Evolutionary conservation across 1,140 invertebrate genomes (phyloP), one percentile per base, ranked within the genome.

Genomic region (Drosophila mojavensis): DNA sequence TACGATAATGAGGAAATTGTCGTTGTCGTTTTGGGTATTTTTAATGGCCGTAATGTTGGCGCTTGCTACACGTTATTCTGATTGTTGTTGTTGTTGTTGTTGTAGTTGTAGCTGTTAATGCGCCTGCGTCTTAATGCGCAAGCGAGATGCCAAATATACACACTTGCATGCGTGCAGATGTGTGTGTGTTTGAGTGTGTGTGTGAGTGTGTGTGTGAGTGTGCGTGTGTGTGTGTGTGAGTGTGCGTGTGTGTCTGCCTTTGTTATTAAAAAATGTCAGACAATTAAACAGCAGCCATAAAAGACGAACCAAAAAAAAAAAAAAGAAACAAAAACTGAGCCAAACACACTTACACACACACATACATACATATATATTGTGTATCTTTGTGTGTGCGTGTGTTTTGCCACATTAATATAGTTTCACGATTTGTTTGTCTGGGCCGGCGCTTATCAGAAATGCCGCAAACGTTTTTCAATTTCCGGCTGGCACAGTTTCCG

Each of bases 1-100:
- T 92, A 92, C 91, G 91, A 91, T 92, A 91, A 92, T 92, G 91
- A 91, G 91, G 90, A 91, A 91, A 91, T 91, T 91, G 90, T 91
- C 90, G 90, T 91, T 90, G 90, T 89, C 90, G 90, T 91, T 91
- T 91, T 91, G 89, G 90, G 89, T 90, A 89, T 91, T 91, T 91
- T 91, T 91, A 91, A 91, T 91, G 84, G 79, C 63, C 84, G 80
- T 85, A 84, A 91, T 90, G 88, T 76, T 82, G 77, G 39, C 67
- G 77, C 77, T 70, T 60, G 59, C 54, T 54, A 50, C 59, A 47
- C 56, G 55, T 39, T 65, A 45, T 63, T 74, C 47, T 66, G 36
- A 53, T 51, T 11, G 62, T 64, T 33, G 39, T 30, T 62, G 28
- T 11, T 13, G 39, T 9, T 9, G 4, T 59, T 45, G 28, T 56